These are phyloP conservation scores for Bombyx mandarina DNA, from an alignment of 1,140 invertebrate genomes.

Conservation along the genomic window DNA sequence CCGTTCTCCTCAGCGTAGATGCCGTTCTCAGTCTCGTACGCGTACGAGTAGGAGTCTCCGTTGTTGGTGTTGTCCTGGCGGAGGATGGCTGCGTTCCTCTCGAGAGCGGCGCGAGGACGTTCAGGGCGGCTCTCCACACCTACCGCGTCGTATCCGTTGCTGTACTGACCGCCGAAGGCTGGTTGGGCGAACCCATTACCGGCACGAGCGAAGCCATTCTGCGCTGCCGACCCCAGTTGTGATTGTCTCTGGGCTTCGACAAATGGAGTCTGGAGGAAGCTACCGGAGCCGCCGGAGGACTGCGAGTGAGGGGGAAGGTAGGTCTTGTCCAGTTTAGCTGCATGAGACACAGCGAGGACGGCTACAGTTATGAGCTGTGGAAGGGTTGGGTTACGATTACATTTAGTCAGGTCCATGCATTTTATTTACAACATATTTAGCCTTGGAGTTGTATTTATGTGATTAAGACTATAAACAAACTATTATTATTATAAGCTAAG, in stretches of 20 bases:
- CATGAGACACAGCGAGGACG: slow-evolving; percentile 26
- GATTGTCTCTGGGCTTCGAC: not conserved
- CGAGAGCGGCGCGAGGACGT: slow-evolving; percentile 41
- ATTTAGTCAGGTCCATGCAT: too few species aligned
- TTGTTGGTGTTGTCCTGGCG: slow-evolving; percentile 41
- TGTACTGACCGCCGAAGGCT: too few species aligned
- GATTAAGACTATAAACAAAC: too few species aligned
- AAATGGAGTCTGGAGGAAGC: slow-evolving; percentile 42
- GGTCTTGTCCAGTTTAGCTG: slow-evolving; percentile 70
- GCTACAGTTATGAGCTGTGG: slow-evolving; percentile 42
- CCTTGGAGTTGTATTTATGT: too few species aligned
- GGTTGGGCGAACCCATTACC: too few species aligned
- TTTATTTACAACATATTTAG: too few species aligned
- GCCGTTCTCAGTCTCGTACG: slow-evolving; percentile 57
- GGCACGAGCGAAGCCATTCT: not conserved
- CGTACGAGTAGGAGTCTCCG: slow-evolving; percentile 49
- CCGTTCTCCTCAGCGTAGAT: slow-evolving; percentile 52
- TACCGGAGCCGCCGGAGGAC: slow-evolving; percentile 62
- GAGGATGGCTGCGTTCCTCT: slow-evolving; percentile 44
- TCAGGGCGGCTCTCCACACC: slow-evolving; percentile 13
- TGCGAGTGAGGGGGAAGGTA: slow-evolving; percentile 74
- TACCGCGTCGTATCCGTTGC: too few species aligned
- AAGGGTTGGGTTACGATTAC: too few species aligned
- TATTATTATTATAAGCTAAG: too few species aligned
- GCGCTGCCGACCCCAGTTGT: not conserved